Percentiles rank a stretch among this genome's conserved stretches.
Conservation (phyloP, 2,888 invertebrate genomes). For the Piscicola geometra region DNA sequence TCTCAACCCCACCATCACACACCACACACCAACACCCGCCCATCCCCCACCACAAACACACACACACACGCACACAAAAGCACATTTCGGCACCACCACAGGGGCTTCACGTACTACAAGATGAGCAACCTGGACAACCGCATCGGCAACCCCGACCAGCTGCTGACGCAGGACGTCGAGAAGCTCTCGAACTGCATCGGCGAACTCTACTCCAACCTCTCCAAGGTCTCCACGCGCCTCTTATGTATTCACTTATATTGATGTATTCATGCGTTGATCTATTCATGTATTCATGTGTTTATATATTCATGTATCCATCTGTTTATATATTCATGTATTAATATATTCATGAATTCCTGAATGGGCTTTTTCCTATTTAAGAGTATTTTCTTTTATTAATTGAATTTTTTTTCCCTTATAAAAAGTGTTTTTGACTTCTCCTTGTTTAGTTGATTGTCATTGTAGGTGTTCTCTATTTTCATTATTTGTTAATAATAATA, state of each 20-base stretch:
- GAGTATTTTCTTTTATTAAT: too few relatives aligned
- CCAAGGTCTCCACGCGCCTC: too few relatives aligned
- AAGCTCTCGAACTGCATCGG: constrained; percentile 93
- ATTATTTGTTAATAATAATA: too few relatives aligned
- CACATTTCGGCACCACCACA: constrained; percentile 54
- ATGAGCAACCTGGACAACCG: constrained; percentile 90
- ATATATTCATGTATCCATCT: too few relatives aligned
- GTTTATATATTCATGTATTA: too few relatives aligned
- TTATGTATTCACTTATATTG: too few relatives aligned
- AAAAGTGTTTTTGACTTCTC: too few relatives aligned
- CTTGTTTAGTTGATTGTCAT: too few relatives aligned
- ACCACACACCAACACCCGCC: not conserved
- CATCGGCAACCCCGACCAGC: constrained; percentile 90
- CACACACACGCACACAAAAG: not conserved
- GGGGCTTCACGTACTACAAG: constrained; percentile 91
- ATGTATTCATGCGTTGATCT: not conserved
- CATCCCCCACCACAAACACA: not conserved
- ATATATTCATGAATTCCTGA: too few relatives aligned
- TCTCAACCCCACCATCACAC: not conserved
- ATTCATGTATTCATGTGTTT: constrained; percentile 18
- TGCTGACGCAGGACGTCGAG: constrained; percentile 91
- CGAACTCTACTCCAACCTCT: constrained; percentile 90
- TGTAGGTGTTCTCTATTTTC: too few relatives aligned
- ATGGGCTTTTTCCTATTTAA: too few relatives aligned
- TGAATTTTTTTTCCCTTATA: too few relatives aligned